Base-by-base conservation (phyloP, 2,113 vertebrate species). In the Engraulis encrasicolus region DNA sequence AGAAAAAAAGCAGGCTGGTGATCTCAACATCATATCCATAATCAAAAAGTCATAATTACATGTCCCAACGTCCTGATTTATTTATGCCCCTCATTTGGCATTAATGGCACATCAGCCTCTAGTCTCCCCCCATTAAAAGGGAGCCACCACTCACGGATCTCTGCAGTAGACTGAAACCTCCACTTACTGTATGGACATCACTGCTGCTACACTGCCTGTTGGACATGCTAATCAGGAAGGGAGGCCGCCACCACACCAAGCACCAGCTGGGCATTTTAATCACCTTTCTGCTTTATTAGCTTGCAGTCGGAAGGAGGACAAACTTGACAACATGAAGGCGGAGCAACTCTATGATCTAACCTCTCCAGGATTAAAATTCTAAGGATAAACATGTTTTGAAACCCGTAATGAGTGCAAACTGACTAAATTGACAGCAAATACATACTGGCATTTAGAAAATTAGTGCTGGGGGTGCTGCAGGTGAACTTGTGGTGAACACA, bases 11-110 rank as follows among this genome's bases (percentile, higher is more conserved):
- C 4, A 45, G 40, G 40, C 36, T 40, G 78, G 61, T 12, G 34
- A 86, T 84, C 80, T 48, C 37, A 19, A 84, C 15, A 78, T 77
- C 36, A 18, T 49, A 40, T 78, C 79, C 78, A 81, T 80, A 80
- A 83, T 50, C 37, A 78, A 79, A 38, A 19, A 37, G 11, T 36
- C 71, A 49, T 83, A 54, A 80, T 78, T 48, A 80, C 71, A 66
- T 78, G 49, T 78, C 71, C 48, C 82, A 50, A 36, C 11, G 3
- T 58, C 48, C 50, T 78, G 79, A 71, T 84, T 86, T 66, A 81
- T 81, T 31, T 23, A 40, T 80, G 36, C 80, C 77, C 77, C 36
- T 40, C 31, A 77, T 61, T 50, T 15, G 34, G 18, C 77, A 23
- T 78, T 81, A 83, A 83, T 79, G 37, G 37, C 23, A 58, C 78